phyloP scores from a whole-genome alignment of 1,140 invertebrate species.

The Amyelois transitella region DNA sequence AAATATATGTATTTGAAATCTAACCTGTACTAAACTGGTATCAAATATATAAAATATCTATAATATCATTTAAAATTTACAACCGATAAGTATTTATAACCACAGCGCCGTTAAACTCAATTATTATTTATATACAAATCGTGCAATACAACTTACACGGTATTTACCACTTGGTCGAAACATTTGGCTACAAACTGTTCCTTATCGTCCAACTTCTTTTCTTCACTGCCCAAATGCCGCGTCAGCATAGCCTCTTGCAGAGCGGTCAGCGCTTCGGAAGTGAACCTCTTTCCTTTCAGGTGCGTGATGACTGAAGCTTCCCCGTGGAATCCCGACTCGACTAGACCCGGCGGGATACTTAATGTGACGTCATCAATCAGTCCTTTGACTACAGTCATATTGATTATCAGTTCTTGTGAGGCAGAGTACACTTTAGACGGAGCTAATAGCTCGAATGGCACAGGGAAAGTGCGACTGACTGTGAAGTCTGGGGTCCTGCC shows the following conservation, averaged over 20 bases:
- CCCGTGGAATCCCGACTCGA: slow-evolving; percentile 69
- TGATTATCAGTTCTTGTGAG: slow-evolving; percentile 64
- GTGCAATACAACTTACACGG: slow-evolving; percentile 35
- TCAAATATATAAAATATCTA: background rate
- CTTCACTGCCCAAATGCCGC: slow-evolving; percentile 42
- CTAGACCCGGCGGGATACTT: slow-evolving; percentile 64
- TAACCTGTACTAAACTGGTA: background rate
- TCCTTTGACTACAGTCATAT: slow-evolving; percentile 68
- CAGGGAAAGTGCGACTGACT: slow-evolving; percentile 72
- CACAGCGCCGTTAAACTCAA: background rate
- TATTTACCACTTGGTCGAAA: slow-evolving; percentile 72
- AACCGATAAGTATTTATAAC: background rate
- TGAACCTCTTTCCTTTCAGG: slow-evolving; percentile 69
- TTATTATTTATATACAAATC: background rate
- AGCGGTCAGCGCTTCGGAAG: slow-evolving; percentile 60
- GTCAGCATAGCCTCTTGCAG: slow-evolving; percentile 68
- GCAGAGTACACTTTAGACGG: slow-evolving; percentile 53
- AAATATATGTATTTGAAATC: background rate
- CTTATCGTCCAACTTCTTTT: slow-evolving; percentile 63
- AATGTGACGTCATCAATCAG: slow-evolving; percentile 68
- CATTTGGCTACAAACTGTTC: slow-evolving; percentile 73
- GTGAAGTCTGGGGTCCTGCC: slow-evolving; percentile 92
- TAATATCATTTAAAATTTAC: slow-evolving; percentile 3
- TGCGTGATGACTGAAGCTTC: slow-evolving; percentile 70
- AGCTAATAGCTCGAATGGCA: slow-evolving; percentile 54